A percentile compares a stretch with the other conserved stretches of the same genome.
Evolutionary conservation across 2,888 invertebrate genomes (phyloP).

Genomic region (Pseudococcus longispinus): DNA sequence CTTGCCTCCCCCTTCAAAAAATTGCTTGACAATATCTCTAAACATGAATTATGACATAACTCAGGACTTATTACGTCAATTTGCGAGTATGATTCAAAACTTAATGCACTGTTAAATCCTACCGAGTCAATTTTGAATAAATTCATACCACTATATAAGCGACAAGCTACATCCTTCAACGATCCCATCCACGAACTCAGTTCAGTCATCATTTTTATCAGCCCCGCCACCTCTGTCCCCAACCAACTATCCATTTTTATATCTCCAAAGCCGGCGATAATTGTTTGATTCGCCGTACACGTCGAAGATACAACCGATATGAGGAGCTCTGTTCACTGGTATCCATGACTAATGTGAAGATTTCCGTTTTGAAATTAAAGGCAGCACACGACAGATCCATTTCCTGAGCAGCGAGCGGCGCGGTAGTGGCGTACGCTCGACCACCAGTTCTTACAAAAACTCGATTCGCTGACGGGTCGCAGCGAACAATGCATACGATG

Average conservation of each 20-base stretch:
- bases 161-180: background rate
- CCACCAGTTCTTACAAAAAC: slow-evolving; percentile 53
- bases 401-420: slow-evolving; percentile 50
- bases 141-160: no score
- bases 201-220: background rate
- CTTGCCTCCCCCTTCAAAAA: no score
- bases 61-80: no score
- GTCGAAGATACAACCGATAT: slow-evolving; percentile 20
- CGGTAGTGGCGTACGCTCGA: slow-evolving; percentile 40
- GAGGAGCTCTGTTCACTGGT: background rate
- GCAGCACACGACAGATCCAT: slow-evolving; percentile 53
- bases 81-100: no score
- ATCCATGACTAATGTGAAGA: slow-evolving; percentile 55
- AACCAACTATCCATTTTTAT: background rate
- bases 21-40: no score
- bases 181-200: background rate
- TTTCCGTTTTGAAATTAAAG: slow-evolving; percentile 54
- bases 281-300: slow-evolving; percentile 49
- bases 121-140: no score
- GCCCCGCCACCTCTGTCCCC: background rate
- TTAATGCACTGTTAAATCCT: no score
- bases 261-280: slow-evolving; percentile 43
- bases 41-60: no score
- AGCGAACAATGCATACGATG: slow-evolving; percentile 23
- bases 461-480: slow-evolving; percentile 32